Conservation (phyloP, 2,797 vertebrate genomes). For the Otolemur crassicaudatus region DNA sequence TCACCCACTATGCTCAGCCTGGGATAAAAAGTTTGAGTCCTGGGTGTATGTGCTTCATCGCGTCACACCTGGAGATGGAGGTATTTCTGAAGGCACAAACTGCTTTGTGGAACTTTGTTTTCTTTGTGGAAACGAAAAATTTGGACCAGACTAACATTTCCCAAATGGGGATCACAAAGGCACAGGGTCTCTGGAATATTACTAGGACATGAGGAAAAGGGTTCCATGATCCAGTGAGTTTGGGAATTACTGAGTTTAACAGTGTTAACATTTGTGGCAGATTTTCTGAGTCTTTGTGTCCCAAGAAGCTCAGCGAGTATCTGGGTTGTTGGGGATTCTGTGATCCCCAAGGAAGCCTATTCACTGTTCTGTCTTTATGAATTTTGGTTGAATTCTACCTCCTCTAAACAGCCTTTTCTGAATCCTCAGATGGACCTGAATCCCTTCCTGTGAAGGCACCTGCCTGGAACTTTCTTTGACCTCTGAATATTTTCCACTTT, state of each 20-base stretch:
- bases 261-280: neutral
- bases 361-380: neutral
- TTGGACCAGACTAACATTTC: neutral
- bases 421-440: neutral
- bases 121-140: neutral
- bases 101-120: neutral
- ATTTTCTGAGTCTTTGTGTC: neutral
- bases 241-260: neutral
- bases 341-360: neutral
- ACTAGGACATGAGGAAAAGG: neutral
- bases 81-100: neutral
- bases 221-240: fast-evolving
- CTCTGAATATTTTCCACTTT: neutral
- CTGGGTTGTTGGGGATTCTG: neutral
- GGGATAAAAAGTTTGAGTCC: neutral
- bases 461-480: neutral
- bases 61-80: neutral
- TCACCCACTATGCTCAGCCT: neutral
- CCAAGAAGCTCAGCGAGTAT: neutral
- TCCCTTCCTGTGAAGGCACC: neutral
- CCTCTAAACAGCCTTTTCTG: neutral
- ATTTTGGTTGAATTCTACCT: neutral
- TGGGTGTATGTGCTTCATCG: fast-evolving
- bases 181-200: neutral
- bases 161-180: neutral